Base-by-base conservation (phyloP, 1,140 invertebrate genomes). In the Brachionus asplanchnoidis region DNA sequence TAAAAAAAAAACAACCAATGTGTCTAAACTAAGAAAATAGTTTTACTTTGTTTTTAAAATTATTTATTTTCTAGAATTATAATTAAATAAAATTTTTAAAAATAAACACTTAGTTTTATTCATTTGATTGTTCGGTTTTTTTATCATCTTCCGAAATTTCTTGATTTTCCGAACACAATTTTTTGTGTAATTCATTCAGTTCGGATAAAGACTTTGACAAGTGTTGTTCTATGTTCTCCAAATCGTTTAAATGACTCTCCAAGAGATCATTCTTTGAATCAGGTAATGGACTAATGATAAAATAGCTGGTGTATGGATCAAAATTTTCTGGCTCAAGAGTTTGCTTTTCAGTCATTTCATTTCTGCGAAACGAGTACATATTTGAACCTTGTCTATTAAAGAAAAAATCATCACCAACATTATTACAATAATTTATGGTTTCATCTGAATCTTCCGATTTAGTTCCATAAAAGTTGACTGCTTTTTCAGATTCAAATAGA, bases 201-300 rank as follows among this genome's bases (percentile, higher is more conserved):
- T 82, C 79, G 9, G 53, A 82, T 20, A 82, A 44, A 9, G 79
- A 82, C n/a, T 82, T 82, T 11, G 79, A 82, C 5, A 82, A 20
- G 23, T 44, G 32, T 26, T 66, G 32, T 46, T 82, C 79, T 9
- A 82, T 65, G 5, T 66, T 60, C 6, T 60, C 79, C 40, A 82
- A 20, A 23, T 82, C 79, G 28, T 40, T 28, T 11, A 82, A 36
- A 42, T 44, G 42, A 50, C 26, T 28, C 20, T 26, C 14, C 44
- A 77, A 50, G 2, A 50, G 11, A n/a, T 50, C 26, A 3, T 73
- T 42, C 2, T 40, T 73, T 1, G 28, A 11, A 20, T 73, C 40
- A 0, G 26, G 9, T 5, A 3, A 28, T 32, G 66, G 1, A 40
- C 14, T 68, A 3, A 68, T 68, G 8, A 73, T 42, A 9, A 36